A percentile compares a stretch with the other conserved stretches of the same genome.
phyloP scores from a whole-genome alignment of 2,797 vertebrate genomes.

The Melanotaenia maccullochi region DNA sequence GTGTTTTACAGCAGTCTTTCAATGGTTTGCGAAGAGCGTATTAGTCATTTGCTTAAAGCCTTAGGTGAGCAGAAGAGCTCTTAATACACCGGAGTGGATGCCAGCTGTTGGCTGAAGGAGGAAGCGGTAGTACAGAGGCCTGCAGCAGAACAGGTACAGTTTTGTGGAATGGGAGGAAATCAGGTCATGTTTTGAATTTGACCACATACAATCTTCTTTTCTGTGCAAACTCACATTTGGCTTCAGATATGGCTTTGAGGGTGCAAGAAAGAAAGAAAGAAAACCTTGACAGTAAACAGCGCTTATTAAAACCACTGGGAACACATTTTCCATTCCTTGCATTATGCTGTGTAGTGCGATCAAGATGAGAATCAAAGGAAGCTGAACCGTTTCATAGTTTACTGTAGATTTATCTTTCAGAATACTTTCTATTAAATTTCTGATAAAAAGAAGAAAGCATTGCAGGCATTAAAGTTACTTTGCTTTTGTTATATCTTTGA shows the following conservation, averaged over 20 bases:
- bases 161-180: constrained; percentile 45
- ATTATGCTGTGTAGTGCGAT: constrained; percentile 10
- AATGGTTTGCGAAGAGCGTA: constrained; percentile 62
- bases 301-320: constrained; percentile 14
- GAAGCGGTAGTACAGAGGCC: constrained; percentile 35
- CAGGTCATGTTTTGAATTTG: constrained; percentile 40
- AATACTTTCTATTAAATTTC: constrained; percentile 9
- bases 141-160: constrained; percentile 42
- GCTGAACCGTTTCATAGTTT: constrained; percentile 23
- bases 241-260: constrained; percentile 4
- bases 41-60: constrained; percentile 73
- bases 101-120: constrained; percentile 30
- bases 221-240: constrained; percentile 4
- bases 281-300: constrained; percentile 8
- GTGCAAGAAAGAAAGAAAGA: not conserved
- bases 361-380: not conserved
- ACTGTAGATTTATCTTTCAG: constrained; percentile 6
- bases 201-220: constrained; percentile 30
- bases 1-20: constrained; percentile 59
- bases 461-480: not conserved
- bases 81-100: constrained; percentile 54
- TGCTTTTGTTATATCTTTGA: not conserved
- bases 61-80: constrained; percentile 52
- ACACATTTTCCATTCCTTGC: constrained; percentile 11
- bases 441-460: constrained; percentile 1